Base-by-base conservation (phyloP, 2,113 vertebrate species). In the Boleophthalmus pectinirostris region DNA sequence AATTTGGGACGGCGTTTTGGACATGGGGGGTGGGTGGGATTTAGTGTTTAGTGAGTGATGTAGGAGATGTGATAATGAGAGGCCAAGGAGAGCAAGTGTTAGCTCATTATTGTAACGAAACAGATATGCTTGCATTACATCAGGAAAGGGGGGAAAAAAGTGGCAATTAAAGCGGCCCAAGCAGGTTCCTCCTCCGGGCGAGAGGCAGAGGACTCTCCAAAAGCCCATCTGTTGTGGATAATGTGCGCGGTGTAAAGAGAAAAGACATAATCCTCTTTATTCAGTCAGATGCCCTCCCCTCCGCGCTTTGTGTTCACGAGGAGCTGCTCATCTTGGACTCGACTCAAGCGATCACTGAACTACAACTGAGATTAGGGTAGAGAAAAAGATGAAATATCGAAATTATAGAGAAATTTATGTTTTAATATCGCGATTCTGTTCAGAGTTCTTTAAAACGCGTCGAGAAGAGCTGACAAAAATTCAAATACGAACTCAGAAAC, bases 51-150 rank as follows among this genome's bases (percentile, higher is more conserved):
- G 85, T 89, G 89, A 88, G 82, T 87, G 88, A 90, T 86, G 94
- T 92, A 94, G 95, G 95, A 94, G 93, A 93, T 91, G 92, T 93
- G 96, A 96, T 97, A 97, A 98, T 96, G 96, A 99, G 95, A 94
- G 95, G 94, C 95, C 95, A 95, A 95, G 92, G 93, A 94, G 96
- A 96, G 92, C 91, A 94, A 95, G 96, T 97, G 95, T 96, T 97
- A 96, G 94, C 96, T 98, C 95, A 97, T 98, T 97, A 98, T 95
- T 94, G 95, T 96, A 97, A 98, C 97, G 96, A 98, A 96, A 95
- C 95, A 96, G 95, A 97, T 94, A 96, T 95, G 90, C 93, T 92
- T 93, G 94, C 93, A 95, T 96, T 97, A 96, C 94, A 96, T 94
- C 93, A 90, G 93, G 94, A 95, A n/a, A 95, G 95, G 93, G 94